A percentile compares a stretch with the other conserved stretches of the same genome.
Evolutionary conservation across 2,797 vertebrate species (phyloP).

Genomic region (Caiman crocodilus): DNA sequence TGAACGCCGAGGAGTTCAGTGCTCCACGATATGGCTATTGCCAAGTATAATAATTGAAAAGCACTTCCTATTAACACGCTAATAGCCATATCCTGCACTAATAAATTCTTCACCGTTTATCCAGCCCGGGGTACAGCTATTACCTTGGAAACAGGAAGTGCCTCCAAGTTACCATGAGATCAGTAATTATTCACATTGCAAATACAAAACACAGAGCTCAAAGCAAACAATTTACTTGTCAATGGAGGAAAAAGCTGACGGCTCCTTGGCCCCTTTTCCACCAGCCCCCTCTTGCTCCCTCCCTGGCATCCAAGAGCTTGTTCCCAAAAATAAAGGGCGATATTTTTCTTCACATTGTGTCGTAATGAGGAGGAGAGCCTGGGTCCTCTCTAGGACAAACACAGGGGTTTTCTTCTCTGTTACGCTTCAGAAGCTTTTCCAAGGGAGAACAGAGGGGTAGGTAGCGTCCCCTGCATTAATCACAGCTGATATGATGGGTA

Average conservation of each 20-base stretch:
- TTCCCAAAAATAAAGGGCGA: not conserved
- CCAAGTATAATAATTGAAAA: slow-evolving; percentile 35
- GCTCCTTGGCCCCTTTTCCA: not conserved
- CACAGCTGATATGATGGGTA: not conserved
- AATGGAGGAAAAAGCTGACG: not conserved
- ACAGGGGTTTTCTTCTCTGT: not conserved
- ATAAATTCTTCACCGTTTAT: not conserved
- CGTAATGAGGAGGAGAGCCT: not conserved
- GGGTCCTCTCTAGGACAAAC: not conserved
- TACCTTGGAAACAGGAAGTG: slow-evolving; percentile 43
- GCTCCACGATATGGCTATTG: slow-evolving; percentile 26
- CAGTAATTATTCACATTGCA: slow-evolving; percentile 36
- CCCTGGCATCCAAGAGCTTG: not conserved
- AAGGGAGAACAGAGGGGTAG: not conserved
- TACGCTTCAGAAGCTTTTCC: not conserved
- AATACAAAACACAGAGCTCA: slow-evolving; percentile 18
- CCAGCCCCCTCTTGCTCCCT: not conserved
- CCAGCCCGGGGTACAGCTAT: slow-evolving; percentile 18
- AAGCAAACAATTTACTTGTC: not conserved
- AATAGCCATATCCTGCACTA: slow-evolving; percentile 33
- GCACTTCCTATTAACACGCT: slow-evolving; percentile 23
- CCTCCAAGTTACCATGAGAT: not conserved
- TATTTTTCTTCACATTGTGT: slow-evolving; percentile 41
- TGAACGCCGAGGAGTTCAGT: not conserved
- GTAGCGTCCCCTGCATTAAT: not conserved